Percentiles rank a stretch among this genome's conserved stretches.
Evolutionary conservation across 2,113 vertebrate genomes (phyloP).

Genomic region (Callionymus lyra): DNA sequence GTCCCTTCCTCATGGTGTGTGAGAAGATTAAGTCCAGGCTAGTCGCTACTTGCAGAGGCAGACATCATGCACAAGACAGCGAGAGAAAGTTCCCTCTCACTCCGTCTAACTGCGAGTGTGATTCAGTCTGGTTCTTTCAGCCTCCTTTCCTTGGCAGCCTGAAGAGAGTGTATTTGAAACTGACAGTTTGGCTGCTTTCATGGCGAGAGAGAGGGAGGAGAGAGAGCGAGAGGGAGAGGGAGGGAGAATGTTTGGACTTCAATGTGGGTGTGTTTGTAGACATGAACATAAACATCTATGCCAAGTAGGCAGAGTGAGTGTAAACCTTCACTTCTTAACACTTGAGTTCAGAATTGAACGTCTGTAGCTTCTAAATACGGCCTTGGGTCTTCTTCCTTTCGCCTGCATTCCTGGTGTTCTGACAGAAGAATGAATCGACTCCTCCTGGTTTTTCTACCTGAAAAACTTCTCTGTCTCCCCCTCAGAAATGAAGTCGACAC

Average conservation of each 20-base stretch:
- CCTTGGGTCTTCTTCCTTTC: constrained; percentile 7
- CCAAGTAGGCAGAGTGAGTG: constrained; percentile 7
- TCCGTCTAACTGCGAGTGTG: constrained; percentile 14
- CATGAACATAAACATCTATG: constrained; percentile 29
- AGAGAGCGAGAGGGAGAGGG: constrained; percentile 4
- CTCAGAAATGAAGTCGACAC: too few relatives aligned
- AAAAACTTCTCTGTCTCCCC: too few relatives aligned
- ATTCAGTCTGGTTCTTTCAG: constrained; percentile 24
- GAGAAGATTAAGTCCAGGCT: neutral
- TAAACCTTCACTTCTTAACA: constrained; percentile 11
- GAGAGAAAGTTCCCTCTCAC: neutral
- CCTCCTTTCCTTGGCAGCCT: constrained; percentile 30
- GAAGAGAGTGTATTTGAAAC: constrained; percentile 40
- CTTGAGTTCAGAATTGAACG: constrained; percentile 11
- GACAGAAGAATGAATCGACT: neutral
- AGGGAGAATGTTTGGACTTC: constrained; percentile 1
- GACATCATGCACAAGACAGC: constrained; percentile 40
- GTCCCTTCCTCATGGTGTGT: constrained; percentile 68
- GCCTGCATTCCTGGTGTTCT: constrained; percentile 4
- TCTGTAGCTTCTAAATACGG: neutral
- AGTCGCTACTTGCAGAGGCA: neutral
- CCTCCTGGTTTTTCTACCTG: too few relatives aligned
- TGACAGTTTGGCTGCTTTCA: constrained; percentile 46
- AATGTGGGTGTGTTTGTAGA: constrained; percentile 20
- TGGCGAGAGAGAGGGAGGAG: constrained; percentile 5